Base-by-base conservation (phyloP, 2,888 invertebrate species). In the Nematopogon swammerdamellus region DNA sequence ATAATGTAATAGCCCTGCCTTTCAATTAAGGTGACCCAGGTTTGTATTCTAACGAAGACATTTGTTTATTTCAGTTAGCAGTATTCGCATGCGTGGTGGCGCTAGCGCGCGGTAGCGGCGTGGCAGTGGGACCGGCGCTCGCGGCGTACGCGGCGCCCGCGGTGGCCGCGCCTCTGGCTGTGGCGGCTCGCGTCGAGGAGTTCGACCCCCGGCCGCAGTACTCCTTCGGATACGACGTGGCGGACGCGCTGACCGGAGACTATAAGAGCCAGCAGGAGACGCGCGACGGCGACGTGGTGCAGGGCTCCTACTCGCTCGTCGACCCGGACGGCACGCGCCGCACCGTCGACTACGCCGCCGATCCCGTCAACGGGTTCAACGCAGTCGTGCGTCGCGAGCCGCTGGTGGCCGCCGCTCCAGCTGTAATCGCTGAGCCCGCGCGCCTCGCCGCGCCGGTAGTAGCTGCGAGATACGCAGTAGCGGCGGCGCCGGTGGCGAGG, bases 161-260 rank as follows among this genome's bases (percentile, higher is more conserved):
- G 5, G 25, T 25, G 25, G 2, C 46, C 51, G 45, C 49, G 2
- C 48, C 49, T 2, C 42, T 66, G 18, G 60, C 67, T 0, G 63
- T 60, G 51, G 51, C 60, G 4, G 65, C 67, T 0, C 59, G 69
- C 29, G 58, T 73, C 2, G 75, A 73, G 52, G 69, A 81, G 51
- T 81, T 77, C 60, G 83, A 84, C 60, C 75, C 82, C 1, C 61
- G 73, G 46, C 25, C 25, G 5, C 5, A 79, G 50, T 80, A 80
- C 58, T 72, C 69, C 53, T 80, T 72, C 56, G 71, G 73, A 1
- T 81, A 80, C 57, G 63, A 69, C 48, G 62, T 75, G 68, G 82
- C 72, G 69, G 86, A 82, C 75, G 86, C 69, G 2, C 59, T 63
- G 1, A 79, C 80, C 1, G 79, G 80, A 36, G 80, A 80, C 55